Conservation (phyloP, 2,888 invertebrate genomes). For the Leucophenga montana region DNA sequence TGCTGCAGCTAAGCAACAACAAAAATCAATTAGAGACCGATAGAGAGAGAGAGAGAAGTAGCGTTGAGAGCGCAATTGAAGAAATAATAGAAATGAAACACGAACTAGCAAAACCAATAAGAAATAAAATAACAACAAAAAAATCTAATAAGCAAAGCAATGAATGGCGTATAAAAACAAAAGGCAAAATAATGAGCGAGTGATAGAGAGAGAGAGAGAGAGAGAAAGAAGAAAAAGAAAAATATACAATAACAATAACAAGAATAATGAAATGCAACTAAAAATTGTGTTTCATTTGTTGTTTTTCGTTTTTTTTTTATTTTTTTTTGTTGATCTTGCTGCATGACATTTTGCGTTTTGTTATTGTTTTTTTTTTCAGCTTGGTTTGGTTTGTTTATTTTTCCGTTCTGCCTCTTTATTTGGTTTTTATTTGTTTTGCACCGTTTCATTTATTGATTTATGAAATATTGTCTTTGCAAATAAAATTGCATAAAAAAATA, state of each 20-base stretch:
- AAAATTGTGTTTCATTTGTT: conserved; percentile 55
- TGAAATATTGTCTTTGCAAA: not conserved
- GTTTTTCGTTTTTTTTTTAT: conserved; percentile 32
- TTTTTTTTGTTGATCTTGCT: conserved; percentile 11
- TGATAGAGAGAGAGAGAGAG: conserved; percentile 51
- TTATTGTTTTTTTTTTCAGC: not conserved
- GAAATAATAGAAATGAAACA: conserved; percentile 26
- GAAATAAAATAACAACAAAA: conserved; percentile 24
- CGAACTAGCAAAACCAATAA: conserved; percentile 31
- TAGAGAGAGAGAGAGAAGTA: conserved; percentile 33
- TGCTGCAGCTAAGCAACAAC: conserved; percentile 34
- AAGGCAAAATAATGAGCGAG: conserved; percentile 53
- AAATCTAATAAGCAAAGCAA: conserved; percentile 6
- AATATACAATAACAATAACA: conserved; percentile 45
- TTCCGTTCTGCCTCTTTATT: conserved; percentile 13
- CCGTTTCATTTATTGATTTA: no score
- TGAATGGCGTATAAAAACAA: conserved; percentile 43
- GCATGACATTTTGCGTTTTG: not conserved
- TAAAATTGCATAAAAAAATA: not conserved
- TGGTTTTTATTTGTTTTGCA: conserved; percentile 6
- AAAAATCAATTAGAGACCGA: conserved; percentile 14
- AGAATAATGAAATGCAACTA: conserved; percentile 44
- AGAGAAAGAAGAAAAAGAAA: conserved; percentile 32
- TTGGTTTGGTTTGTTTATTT: conserved; percentile 1
- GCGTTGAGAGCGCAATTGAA: not conserved